Evolutionary conservation across 2,888 invertebrate genomes (phyloP), one percentile per base, ranked within the genome.

Genomic region (Ochropacha duplaris): DNA sequence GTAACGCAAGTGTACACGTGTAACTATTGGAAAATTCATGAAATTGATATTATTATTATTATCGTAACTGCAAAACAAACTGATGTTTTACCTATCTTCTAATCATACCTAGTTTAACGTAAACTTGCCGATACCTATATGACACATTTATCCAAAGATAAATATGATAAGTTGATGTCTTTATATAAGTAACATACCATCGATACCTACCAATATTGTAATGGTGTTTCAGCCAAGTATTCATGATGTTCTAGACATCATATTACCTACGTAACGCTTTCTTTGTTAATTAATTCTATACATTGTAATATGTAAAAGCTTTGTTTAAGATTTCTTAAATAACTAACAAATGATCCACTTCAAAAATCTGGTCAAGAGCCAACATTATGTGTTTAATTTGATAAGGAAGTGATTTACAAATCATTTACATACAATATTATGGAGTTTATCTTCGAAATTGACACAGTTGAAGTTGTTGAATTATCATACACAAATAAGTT

Each of bases 401-500:
- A 44, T 44, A 44, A 44, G 9, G 8, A 44, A 44, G 39, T 44
- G 44, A 44, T 44, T 44, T 44, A 44, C n/a, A 12, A 31, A 31
- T 31, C 31, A 31, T 31, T 31, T 31, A 31, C 31, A 31, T 12
- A 1, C 31, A 44, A 44, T 19, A 44, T 44, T 19, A 44, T 19
- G 6, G 50, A 16, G 58, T 64, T 62, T 67, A 67, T 69, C 66
- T 60, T 56, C 57, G 54, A 76, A 68, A 66, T 67, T 65, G 64
- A 65, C 65, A 66, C 28, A 34, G 22, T 54, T 57, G 61, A 59
- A 77, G 74, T 77, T 74, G 71, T 74, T 76, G 73, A 88, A 83
- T 84, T 84, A 87, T 87, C 84, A 81, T 82, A 79, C 72, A 78
- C 78, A 86, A 85, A 87, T 84, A 83, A 82, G 84, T 81, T 87